Conservation (phyloP, 2,797 vertebrate species). For the Galagoides demidoff region DNA sequence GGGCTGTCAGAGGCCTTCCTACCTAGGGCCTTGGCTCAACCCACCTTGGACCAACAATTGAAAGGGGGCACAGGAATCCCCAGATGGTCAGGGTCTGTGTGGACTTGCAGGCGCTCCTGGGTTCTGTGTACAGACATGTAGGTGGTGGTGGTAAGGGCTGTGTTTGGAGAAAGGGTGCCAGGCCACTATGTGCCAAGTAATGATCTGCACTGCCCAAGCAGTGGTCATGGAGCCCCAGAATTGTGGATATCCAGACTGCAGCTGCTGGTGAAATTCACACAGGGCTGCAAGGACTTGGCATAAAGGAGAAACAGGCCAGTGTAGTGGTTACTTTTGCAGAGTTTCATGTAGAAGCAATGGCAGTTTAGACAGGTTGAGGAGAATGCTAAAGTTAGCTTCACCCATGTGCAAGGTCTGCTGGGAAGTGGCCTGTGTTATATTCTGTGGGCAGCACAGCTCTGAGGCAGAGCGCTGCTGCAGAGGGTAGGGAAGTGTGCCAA, state of each 20-base stretch:
- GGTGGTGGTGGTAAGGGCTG: rapidly evolving
- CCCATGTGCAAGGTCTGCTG: rapidly evolving
- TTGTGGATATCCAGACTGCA: rapidly evolving
- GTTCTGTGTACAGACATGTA: rapidly evolving
- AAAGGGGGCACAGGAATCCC: background rate
- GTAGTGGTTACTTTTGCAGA: rapidly evolving
- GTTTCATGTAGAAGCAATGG: rapidly evolving
- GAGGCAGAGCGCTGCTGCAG: too few relatives aligned
- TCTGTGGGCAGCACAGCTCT: rapidly evolving
- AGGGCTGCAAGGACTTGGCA: too few relatives aligned
- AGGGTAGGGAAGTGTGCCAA: too few relatives aligned
- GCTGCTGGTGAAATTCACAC: too few relatives aligned
- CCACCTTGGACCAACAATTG: rapidly evolving
- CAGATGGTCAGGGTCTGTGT: too few relatives aligned
- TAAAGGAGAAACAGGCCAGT: rapidly evolving
- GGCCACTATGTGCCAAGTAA: rapidly evolving
- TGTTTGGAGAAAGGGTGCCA: rapidly evolving
- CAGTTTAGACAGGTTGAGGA: rapidly evolving
- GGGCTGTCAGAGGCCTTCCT: background rate
- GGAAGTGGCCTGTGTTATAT: rapidly evolving
- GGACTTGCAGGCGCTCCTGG: background rate
- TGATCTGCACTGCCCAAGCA: background rate
- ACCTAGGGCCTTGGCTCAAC: background rate
- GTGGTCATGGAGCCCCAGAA: rapidly evolving
- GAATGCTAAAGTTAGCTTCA: rapidly evolving